Percentiles rank a stretch among this genome's conserved stretches.
Conservation (phyloP, 2,113 vertebrate species). For the Misgurnus anguillicaudatus region DNA sequence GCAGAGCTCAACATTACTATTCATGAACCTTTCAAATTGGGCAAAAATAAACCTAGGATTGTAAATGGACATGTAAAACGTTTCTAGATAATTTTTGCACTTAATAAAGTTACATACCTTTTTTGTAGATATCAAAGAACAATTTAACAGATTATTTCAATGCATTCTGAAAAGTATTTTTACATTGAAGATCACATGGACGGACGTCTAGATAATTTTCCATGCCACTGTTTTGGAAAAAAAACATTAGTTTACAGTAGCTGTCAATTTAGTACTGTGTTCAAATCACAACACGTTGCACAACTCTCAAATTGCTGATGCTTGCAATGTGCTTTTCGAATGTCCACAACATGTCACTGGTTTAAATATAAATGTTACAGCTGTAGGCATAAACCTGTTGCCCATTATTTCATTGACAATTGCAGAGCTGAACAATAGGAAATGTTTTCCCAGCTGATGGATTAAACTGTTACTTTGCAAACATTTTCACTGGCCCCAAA, state of each 20-base stretch:
- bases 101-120: too few relatives aligned
- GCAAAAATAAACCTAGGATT: too few relatives aligned
- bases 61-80: too few relatives aligned
- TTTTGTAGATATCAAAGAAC: too few relatives aligned
- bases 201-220: neutral
- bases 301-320: constrained; percentile 4
- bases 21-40: too few relatives aligned
- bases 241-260: neutral
- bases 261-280: neutral
- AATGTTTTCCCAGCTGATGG: neutral
- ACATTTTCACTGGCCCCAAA: too few relatives aligned
- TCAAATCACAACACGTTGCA: constrained; percentile 1
- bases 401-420: neutral
- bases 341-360: neutral
- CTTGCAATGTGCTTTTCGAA: neutral
- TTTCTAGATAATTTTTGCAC: too few relatives aligned
- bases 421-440: too few relatives aligned
- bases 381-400: neutral
- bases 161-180: neutral
- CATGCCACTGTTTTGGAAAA: neutral
- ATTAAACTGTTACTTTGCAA: neutral
- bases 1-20: too few relatives aligned
- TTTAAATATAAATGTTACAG: neutral
- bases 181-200: too few relatives aligned
- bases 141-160: neutral